Conservation (phyloP, 1,140 invertebrate species). For the Ceratosolen solmsi region DNA sequence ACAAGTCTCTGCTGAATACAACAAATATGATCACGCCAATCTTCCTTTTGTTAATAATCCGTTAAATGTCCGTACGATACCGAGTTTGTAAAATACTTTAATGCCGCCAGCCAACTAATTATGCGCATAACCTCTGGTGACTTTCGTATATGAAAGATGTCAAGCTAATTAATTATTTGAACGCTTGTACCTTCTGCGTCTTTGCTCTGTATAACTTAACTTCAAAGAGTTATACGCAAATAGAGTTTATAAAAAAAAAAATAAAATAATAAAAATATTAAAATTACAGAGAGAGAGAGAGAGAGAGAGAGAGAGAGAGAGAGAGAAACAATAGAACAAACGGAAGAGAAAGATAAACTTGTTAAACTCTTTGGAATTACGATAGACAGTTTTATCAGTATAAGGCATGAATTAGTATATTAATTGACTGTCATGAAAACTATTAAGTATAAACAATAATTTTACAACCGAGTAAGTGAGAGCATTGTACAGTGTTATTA, state of each 20-base stretch:
- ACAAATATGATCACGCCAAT: not conserved
- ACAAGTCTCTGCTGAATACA: not conserved
- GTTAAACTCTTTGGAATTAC: too few relatives aligned
- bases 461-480: too few relatives aligned
- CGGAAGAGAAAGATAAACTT: too few relatives aligned
- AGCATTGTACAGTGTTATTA: too few relatives aligned
- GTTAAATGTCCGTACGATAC: not conserved
- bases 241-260: not conserved
- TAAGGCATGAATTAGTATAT: too few relatives aligned
- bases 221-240: slow-evolving; percentile 3
- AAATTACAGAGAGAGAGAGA: not conserved
- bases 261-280: not conserved
- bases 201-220: not conserved
- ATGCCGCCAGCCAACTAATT: not conserved
- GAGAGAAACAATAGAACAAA: too few relatives aligned
- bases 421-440: too few relatives aligned
- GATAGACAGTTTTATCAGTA: too few relatives aligned
- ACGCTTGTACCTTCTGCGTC: not conserved
- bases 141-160: not conserved
- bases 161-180: slow-evolving; percentile 42
- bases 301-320: not conserved
- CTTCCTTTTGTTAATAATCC: not conserved
- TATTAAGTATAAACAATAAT: too few relatives aligned
- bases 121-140: not conserved
- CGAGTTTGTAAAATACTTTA: not conserved